Base-by-base conservation (phyloP, 2,888 invertebrate species). In the Caenorhabditis becei region DNA sequence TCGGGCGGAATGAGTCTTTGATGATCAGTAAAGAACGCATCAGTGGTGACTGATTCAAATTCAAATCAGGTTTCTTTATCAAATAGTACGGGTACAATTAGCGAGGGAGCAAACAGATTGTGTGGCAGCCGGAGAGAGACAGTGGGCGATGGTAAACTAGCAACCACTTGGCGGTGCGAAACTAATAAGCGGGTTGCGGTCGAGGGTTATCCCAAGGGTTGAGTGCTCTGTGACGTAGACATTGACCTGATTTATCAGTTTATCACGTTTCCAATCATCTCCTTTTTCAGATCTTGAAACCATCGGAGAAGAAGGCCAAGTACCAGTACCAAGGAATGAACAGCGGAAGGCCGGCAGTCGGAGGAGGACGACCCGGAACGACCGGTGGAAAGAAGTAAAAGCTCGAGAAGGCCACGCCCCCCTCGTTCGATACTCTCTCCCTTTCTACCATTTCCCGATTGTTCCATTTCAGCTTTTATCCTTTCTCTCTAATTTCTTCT, bases 301-400 rank as follows among this genome's bases (percentile, higher is more conserved):
- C 93, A 54, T 92, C 92, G 62, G 93, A 93, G 87, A 93, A 93
- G 91, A 93, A 93, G 87, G 92, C 93, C 56, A 93, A 93, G 84
- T 93, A 93, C 87, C 93, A 93, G 84, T 93, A 93, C 87, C 92
- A 92, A 59, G 91, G 93, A 54, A 86, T 93, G 83, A 91, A 91
- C 86, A 88, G 88, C 49, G 91, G 91, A 35, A 84, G 91, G 18
- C 91, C 90, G 24, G 86, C 87, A 74, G 77, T 79, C 37, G 59
- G 79, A 53, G 77, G 74, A 44, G 67, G 61, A 37, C 26, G 80
- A 49, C 80, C 75, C n/a, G 80, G 80, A 80, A 77, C 80, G 26
- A 63, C 70, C 8, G 80, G 77, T 53, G 77, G 77, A 49, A 80
- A 80, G 62, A 77, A 80, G 51, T 77, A 70, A 80, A 69, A n/a